Conservation (phyloP, 1,140 invertebrate genomes). For the Thaumetopoea pityocampa region DNA sequence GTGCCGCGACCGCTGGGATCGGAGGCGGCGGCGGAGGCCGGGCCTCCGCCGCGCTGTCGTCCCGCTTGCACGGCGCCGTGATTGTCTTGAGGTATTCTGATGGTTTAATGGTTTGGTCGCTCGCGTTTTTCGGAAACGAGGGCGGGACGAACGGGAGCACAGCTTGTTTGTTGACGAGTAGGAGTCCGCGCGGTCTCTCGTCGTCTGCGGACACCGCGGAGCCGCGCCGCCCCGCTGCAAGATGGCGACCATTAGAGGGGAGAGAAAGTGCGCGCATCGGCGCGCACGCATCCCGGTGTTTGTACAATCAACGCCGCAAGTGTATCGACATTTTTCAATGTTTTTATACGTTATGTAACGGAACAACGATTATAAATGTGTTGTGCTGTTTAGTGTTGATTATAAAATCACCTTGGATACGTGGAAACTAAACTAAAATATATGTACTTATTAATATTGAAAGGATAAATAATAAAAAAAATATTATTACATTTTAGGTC, state of each 20-base stretch:
- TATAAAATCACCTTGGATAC: too few relatives aligned
- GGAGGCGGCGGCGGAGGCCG: conserved; percentile 73
- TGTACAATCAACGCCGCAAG: conserved; percentile 18
- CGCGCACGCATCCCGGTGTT: conserved; percentile 33
- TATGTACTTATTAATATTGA: too few relatives aligned
- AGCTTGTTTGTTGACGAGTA: conserved; percentile 88
- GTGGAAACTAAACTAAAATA: too few relatives aligned
- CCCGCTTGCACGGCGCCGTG: conserved; percentile 69
- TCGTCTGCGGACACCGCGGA: conserved; percentile 60
- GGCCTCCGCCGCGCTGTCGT: conserved; percentile 78
- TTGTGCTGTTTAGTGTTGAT: too few relatives aligned
- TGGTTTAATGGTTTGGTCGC: conserved; percentile 91
- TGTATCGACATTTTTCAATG: too few relatives aligned
- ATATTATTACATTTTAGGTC: too few relatives aligned
- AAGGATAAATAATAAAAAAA: too few relatives aligned
- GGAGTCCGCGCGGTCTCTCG: conserved; percentile 74
- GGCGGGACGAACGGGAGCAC: conserved; percentile 92
- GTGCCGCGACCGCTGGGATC: conserved; percentile 69
- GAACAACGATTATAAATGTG: too few relatives aligned
- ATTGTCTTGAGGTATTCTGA: conserved; percentile 93
- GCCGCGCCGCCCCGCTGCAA: conserved; percentile 61
- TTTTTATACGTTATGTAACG: too few relatives aligned
- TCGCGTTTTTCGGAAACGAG: conserved; percentile 84
- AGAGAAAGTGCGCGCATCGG: conserved; percentile 57
- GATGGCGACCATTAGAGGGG: conserved; percentile 47